Conservation (phyloP, 2,797 vertebrate species). For the Sylvilagus floridanus region DNA sequence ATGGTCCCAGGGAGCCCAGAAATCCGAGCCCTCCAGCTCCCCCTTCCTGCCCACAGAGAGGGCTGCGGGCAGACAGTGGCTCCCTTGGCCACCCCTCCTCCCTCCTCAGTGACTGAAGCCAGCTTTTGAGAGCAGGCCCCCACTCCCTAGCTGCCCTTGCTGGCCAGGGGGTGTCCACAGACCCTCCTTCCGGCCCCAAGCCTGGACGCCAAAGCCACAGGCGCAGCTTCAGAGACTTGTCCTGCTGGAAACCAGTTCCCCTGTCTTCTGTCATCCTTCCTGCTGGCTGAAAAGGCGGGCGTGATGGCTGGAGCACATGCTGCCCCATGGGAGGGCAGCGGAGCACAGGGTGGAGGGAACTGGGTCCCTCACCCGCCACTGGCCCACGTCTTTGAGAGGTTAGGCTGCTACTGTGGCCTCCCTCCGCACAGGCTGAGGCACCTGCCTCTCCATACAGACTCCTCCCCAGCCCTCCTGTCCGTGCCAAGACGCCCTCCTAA, state of each 20-base stretch:
- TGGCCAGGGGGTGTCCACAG: not conserved
- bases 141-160: not conserved
- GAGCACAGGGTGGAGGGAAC: not conserved
- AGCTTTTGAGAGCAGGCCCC: not conserved
- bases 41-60: not conserved
- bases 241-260: not conserved
- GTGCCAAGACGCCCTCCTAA: not conserved
- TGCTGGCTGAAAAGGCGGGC: not conserved
- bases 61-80: not conserved
- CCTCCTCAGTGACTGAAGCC: not conserved
- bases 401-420: not conserved
- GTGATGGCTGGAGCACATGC: not conserved
- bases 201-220: not conserved
- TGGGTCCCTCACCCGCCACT: not conserved
- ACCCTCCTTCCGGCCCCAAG: not conserved
- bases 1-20: not conserved
- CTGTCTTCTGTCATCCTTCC: not conserved
- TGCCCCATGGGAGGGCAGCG: not conserved
- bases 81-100: not conserved
- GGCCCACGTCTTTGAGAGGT: not conserved
- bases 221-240: not conserved
- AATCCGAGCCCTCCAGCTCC: not conserved
- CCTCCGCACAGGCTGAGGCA: not conserved
- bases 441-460: not conserved
- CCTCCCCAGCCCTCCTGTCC: not conserved